phyloP scores from a whole-genome alignment of 2,797 vertebrate species.

The Xiphorhynchus erythropygius region DNA sequence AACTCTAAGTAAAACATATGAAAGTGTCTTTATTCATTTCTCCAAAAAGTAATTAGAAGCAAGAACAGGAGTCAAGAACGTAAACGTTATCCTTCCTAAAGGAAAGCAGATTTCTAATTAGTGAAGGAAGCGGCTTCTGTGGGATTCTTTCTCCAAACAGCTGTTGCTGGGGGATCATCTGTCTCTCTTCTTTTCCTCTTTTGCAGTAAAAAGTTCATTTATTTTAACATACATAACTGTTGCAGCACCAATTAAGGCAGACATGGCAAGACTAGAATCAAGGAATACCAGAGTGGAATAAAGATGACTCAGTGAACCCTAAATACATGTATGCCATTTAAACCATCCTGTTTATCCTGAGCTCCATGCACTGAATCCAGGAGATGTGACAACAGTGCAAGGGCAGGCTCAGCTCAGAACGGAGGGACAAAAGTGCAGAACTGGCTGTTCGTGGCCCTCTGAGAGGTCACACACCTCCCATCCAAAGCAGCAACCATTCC shows the following conservation, averaged over 20 bases:
- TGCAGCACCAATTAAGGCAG: slow-evolving; percentile 57
- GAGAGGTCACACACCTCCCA: background rate
- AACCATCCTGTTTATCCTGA: background rate
- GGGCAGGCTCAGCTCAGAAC: background rate
- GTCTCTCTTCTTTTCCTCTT: slow-evolving; percentile 35
- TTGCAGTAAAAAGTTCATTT: slow-evolving; percentile 54
- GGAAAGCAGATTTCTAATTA: slow-evolving; percentile 73
- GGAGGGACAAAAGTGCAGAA: background rate
- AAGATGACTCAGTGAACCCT: fast-evolving
- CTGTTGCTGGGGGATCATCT: slow-evolving; percentile 33
- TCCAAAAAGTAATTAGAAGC: slow-evolving; percentile 74
- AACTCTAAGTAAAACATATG: slow-evolving; percentile 67
- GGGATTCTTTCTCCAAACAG: slow-evolving; percentile 49
- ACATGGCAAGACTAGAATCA: background rate
- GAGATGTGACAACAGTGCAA: background rate
- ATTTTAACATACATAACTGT: background rate
- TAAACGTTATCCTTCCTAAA: slow-evolving; percentile 58
- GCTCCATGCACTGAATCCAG: background rate
- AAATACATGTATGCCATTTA: fast-evolving
- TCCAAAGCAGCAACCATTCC: background rate
- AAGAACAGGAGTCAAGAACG: slow-evolving; percentile 33
- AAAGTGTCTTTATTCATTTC: slow-evolving; percentile 67
- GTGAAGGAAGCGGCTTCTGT: slow-evolving; percentile 28
- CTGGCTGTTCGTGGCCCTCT: background rate
- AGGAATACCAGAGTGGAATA: background rate